These are phyloP conservation scores for Mellivora capensis DNA, from an alignment of 2,113 vertebrate genomes.

Conservation along the genomic window DNA sequence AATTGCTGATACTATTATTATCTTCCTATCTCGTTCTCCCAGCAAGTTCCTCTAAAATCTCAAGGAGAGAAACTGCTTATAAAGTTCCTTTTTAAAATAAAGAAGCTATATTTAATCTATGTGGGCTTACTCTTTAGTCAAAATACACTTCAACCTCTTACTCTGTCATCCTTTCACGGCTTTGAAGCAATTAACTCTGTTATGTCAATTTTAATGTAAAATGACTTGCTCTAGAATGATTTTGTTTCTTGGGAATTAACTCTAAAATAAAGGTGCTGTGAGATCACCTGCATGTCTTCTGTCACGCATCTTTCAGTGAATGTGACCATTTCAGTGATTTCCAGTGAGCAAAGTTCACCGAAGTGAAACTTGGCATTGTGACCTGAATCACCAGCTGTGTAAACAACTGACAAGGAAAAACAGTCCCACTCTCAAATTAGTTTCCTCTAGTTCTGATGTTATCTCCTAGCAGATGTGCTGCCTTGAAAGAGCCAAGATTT, in stretches of 20 bases:
- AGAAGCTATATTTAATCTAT: slow-evolving; percentile 38
- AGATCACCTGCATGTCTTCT: neutral
- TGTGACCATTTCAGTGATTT: neutral
- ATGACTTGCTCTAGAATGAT: slow-evolving; percentile 19
- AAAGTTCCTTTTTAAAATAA: neutral
- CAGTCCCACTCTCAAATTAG: neutral
- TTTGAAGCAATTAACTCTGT: slow-evolving; percentile 57
- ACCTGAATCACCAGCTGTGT: neutral
- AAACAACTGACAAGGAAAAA: neutral
- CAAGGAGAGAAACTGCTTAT: neutral
- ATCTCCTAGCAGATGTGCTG: neutral
- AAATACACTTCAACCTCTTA: slow-evolving; percentile 43
- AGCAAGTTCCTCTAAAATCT: neutral
- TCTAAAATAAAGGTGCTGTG: neutral
- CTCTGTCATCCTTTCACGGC: neutral
- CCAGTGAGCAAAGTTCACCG: neutral
- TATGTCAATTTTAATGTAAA: slow-evolving; percentile 45
- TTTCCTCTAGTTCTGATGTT: neutral
- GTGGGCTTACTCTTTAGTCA: slow-evolving; percentile 41
- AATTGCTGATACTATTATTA: neutral
- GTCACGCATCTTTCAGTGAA: neutral
- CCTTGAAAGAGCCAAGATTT: neutral
- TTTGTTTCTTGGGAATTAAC: slow-evolving; percentile 28
- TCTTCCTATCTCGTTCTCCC: neutral
- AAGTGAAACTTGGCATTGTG: neutral